phyloP scores from a whole-genome alignment of 2,888 invertebrate species.

The Polydrusus tereticollis region DNA sequence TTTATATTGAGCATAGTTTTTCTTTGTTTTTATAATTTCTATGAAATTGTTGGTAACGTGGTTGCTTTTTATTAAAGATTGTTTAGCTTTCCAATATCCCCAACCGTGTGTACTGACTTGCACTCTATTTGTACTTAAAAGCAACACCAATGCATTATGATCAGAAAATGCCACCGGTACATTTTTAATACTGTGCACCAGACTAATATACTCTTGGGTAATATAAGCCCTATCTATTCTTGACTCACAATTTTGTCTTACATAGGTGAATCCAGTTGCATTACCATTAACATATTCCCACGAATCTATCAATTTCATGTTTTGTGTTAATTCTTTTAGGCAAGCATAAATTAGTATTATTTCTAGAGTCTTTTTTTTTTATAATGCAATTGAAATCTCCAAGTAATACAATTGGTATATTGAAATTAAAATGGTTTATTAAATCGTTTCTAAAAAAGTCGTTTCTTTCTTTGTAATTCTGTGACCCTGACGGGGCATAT shows the following conservation, averaged over 20 bases:
- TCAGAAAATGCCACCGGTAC: too few species aligned
- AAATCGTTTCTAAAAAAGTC: neutral
- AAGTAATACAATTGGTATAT: neutral
- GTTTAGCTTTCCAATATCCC: too few species aligned
- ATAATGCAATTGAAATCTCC: neutral
- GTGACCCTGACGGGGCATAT: neutral
- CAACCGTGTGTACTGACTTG: too few species aligned
- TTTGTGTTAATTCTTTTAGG: neutral
- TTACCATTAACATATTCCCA: neutral
- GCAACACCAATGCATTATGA: too few species aligned
- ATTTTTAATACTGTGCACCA: too few species aligned
- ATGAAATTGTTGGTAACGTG: too few species aligned
- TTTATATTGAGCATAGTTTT: too few species aligned
- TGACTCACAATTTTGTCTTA: neutral
- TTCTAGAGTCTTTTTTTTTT: neutral
- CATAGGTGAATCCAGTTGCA: neutral
- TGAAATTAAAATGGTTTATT: neutral
- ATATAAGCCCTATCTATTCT: too few species aligned
- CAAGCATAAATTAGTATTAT: neutral
- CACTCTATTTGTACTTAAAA: too few species aligned
- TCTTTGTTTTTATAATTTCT: too few species aligned
- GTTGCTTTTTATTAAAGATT: too few species aligned
- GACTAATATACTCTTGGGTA: too few species aligned
- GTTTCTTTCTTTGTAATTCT: neutral
- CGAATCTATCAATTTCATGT: neutral